These are phyloP conservation scores for Rhea americana DNA, from an alignment of 2,113 vertebrate genomes.

Conservation along the genomic window DNA sequence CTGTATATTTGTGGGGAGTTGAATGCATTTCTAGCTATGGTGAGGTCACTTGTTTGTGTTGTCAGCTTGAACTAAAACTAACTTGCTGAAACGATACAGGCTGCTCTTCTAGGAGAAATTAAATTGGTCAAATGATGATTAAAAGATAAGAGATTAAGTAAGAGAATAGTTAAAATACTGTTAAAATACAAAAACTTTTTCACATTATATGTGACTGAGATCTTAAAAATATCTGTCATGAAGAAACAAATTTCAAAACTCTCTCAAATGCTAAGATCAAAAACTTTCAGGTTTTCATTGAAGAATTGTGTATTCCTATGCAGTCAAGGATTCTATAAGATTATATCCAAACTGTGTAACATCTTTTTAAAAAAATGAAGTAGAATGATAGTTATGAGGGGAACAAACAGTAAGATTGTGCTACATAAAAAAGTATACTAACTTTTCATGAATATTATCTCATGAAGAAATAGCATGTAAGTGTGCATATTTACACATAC, in stretches of 20 bases:
- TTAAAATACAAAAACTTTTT: neutral
- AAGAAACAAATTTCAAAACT: neutral
- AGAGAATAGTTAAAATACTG: neutral
- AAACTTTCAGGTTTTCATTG: neutral
- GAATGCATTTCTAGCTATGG: neutral
- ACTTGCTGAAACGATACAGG: neutral
- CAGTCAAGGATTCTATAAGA: neutral
- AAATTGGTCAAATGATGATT: neutral
- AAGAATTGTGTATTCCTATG: rapidly evolving
- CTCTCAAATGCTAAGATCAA: neutral
- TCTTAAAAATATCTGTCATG: neutral
- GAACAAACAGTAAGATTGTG: neutral
- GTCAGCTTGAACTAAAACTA: neutral
- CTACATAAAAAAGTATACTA: neutral
- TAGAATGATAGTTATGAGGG: neutral
- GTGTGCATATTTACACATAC: neutral
- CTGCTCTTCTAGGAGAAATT: neutral
- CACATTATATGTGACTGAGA: neutral
- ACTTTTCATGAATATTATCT: neutral
- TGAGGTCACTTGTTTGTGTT: neutral
- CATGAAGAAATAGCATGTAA: neutral
- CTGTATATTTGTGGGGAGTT: rapidly evolving
- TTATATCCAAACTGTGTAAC: neutral
- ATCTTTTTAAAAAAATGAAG: neutral
- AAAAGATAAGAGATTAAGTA: neutral